Evolutionary conservation across 1,140 invertebrate genomes (phyloP).

Genomic region (Nilaparvata lugens): DNA sequence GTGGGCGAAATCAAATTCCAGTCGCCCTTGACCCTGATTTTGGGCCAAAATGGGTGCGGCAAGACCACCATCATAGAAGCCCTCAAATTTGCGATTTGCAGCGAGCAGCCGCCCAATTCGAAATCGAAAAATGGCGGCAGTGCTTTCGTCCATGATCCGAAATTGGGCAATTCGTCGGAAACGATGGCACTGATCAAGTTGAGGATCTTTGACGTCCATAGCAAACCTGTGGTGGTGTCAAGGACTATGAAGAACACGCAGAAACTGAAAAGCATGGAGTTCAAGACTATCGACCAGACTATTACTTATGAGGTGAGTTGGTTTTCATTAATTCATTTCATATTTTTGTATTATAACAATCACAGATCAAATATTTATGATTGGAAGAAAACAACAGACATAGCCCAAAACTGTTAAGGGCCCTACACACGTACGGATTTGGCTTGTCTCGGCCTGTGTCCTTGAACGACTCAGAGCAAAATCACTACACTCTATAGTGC

Average conservation of each 20-base stretch:
- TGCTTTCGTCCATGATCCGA: constrained; percentile 89
- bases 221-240: constrained; percentile 46
- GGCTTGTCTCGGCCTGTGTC: no score
- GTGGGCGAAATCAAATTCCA: constrained; percentile 69
- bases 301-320: constrained; percentile 36
- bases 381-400: no score
- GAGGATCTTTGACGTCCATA: constrained; percentile 41
- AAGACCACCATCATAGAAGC: constrained; percentile 97
- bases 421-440: no score
- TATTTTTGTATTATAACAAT: no score
- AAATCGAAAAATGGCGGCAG: constrained; percentile 43
- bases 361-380: no score
- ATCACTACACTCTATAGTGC: no score
- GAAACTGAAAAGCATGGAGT: constrained; percentile 44
- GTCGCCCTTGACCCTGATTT: constrained; percentile 84
- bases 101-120: constrained; percentile 73
- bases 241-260: constrained; percentile 52
- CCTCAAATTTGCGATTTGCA: constrained; percentile 78
- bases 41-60: constrained; percentile 97
- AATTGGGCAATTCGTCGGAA: constrained; percentile 45
- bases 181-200: no score
- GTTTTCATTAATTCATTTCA: no score
- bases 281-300: constrained; percentile 61
- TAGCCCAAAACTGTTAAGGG: no score
- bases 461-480: no score